phyloP scores from a whole-genome alignment of 2,888 invertebrate genomes.

The Lutraria lutraria region DNA sequence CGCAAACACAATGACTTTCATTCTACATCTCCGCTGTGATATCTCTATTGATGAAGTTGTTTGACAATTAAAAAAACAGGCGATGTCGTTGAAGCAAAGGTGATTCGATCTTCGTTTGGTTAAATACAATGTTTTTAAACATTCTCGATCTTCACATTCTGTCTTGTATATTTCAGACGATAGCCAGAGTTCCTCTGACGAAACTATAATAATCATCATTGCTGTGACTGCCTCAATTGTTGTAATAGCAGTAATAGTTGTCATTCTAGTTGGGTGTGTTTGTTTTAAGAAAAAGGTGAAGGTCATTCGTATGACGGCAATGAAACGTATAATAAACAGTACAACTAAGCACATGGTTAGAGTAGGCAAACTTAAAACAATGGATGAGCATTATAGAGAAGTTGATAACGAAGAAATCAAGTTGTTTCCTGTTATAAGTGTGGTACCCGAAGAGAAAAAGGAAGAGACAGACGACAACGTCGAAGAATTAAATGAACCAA shows the following conservation, averaged over 20 bases:
- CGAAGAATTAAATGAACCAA: background rate
- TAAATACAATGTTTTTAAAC: background rate
- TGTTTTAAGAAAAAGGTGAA: background rate
- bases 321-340: background rate
- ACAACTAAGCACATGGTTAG: background rate
- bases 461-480: background rate
- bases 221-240: background rate
- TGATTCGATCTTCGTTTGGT: background rate
- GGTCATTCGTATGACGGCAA: background rate
- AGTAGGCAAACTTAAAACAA: background rate
- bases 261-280: background rate
- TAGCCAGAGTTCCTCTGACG: background rate
- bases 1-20: background rate
- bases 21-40: background rate
- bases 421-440: background rate
- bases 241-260: background rate
- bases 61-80: background rate
- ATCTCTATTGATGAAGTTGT: background rate
- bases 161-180: background rate
- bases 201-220: conserved; percentile 5
- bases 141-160: background rate
- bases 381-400: background rate
- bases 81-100: background rate
- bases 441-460: background rate
- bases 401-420: background rate